phyloP scores from a whole-genome alignment of 2,888 invertebrate species.

The Chironomus tentans region DNA sequence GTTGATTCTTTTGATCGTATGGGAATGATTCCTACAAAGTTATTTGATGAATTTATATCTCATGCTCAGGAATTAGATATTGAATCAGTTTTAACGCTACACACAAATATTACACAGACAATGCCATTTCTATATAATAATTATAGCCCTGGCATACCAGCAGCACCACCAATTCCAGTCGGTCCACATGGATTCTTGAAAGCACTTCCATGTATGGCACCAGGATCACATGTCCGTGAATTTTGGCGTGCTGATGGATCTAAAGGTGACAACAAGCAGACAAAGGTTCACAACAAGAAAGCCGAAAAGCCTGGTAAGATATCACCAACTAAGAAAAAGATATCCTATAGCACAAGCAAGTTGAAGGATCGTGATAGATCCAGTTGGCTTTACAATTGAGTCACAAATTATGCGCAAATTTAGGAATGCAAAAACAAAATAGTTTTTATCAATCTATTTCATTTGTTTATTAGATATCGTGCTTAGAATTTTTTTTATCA shows the following conservation, averaged over 20 bases:
- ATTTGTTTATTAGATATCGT: not conserved
- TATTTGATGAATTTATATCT: constrained; percentile 52
- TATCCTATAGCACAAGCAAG: constrained; percentile 8
- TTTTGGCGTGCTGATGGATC: constrained; percentile 14
- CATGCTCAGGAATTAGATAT: constrained; percentile 45
- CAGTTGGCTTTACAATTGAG: constrained; percentile 23
- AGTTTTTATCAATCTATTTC: not conserved
- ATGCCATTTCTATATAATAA: constrained; percentile 41
- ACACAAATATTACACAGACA: constrained; percentile 40
- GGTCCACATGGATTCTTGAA: constrained; percentile 41
- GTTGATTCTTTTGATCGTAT: constrained; percentile 60
- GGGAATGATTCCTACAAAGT: constrained; percentile 43
- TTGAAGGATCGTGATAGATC: constrained; percentile 16
- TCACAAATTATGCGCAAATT: constrained; percentile 13
- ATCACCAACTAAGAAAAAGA: constrained; percentile 24
- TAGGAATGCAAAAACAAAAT: not conserved
- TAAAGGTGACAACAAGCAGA: constrained; percentile 4
- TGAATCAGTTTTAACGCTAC: constrained; percentile 38
- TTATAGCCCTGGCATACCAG: constrained; percentile 36
- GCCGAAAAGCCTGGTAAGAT: constrained; percentile 11
- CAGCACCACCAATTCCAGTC: constrained; percentile 41
- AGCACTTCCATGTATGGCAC: constrained; percentile 39
- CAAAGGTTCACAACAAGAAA: constrained; percentile 17
- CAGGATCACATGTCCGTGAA: constrained; percentile 25
- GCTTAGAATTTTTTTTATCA: not conserved